Conservation (phyloP, 2,888 invertebrate species). For the Bursaphelenchus okinawaensis region DNA sequence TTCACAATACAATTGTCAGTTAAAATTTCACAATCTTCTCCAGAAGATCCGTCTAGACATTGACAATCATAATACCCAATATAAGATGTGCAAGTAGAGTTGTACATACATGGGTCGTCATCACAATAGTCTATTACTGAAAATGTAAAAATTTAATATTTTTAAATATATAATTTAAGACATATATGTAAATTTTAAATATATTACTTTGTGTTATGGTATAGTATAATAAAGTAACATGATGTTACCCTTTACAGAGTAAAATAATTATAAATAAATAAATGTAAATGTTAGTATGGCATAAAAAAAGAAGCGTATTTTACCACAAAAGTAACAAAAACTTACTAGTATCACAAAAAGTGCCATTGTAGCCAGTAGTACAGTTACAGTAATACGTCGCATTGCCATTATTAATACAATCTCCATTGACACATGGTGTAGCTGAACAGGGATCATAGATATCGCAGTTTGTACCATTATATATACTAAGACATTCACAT, state of each 20-base stretch:
- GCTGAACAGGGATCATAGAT: neutral
- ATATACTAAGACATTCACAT: slow-evolving; percentile 3
- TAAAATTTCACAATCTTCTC: slow-evolving; percentile 10
- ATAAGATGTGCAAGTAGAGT: slow-evolving; percentile 13
- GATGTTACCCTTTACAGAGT: no score
- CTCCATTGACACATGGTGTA: slow-evolving; percentile 4
- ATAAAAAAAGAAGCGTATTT: no score
- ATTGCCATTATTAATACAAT: neutral
- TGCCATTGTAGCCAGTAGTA: slow-evolving; percentile 11
- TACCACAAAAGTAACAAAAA: slow-evolving; percentile 7
- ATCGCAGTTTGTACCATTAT: slow-evolving; percentile 6
- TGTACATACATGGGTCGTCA: slow-evolving; percentile 4
- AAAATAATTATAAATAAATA: no score
- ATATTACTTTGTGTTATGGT: no score
- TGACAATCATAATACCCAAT: slow-evolving; percentile 14
- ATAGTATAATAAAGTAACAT: no score
- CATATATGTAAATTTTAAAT: no score
- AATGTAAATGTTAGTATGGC: no score
- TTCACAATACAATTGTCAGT: neutral
- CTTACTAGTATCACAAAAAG: slow-evolving; percentile 5
- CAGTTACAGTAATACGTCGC: slow-evolving; percentile 8
- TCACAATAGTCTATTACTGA: slow-evolving; percentile 17
- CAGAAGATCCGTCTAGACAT: slow-evolving; percentile 9
- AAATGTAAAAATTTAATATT: neutral
- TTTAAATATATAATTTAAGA: neutral